phyloP scores from a whole-genome alignment of 2,797 vertebrate genomes.

The Chromobotia macracanthus region DNA sequence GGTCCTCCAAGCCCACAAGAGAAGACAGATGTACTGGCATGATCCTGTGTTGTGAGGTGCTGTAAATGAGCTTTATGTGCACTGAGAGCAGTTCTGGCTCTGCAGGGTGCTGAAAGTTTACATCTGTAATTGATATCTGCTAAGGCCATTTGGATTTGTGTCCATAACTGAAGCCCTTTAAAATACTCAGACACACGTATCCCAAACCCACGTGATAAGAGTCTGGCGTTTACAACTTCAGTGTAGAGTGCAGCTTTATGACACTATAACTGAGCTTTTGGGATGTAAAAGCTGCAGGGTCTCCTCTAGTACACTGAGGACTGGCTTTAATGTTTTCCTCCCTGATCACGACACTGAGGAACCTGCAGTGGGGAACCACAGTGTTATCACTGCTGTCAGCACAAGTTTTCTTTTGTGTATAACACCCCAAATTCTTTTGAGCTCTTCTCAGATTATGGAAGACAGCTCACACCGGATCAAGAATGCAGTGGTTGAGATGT shows the following conservation, averaged over 20 bases:
- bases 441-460: not conserved
- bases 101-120: not conserved
- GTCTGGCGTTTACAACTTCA: not conserved
- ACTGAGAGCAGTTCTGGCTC: not conserved
- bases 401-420: too few species aligned
- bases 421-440: not conserved
- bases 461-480: not conserved
- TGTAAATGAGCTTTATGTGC: not conserved
- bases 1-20: too few species aligned
- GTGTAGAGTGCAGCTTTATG: not conserved
- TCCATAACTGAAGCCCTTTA: not conserved
- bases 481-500: conserved; percentile 12
- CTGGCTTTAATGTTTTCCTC: conserved; percentile 16
- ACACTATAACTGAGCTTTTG: not conserved
- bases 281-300: too few species aligned
- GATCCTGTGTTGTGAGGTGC: too few species aligned
- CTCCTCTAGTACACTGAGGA: conserved; percentile 28
- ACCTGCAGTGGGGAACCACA: conserved; percentile 6
- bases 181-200: not conserved
- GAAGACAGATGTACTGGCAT: too few species aligned
- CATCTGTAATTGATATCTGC: conserved; percentile 1
- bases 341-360: conserved; percentile 19
- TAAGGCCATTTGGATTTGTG: conserved; percentile 17
- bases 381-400: not conserved
- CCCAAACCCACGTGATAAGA: too few species aligned